Base-by-base conservation (phyloP, 2,113 vertebrate genomes). In the Seriola quinqueradiata region DNA sequence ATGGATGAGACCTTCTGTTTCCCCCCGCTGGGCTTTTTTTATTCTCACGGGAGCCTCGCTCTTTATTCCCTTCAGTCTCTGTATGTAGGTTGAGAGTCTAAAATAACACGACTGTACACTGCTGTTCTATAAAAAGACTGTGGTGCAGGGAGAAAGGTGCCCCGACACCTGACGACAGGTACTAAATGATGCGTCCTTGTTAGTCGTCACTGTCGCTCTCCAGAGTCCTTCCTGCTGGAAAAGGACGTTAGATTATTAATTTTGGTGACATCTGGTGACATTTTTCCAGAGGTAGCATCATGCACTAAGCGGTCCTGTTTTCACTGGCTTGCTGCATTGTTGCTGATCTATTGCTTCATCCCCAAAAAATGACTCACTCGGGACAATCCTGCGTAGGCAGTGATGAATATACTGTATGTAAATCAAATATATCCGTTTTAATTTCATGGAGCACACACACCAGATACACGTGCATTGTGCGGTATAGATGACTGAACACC, bases 101-200 rank as follows among this genome's bases (percentile, higher is more conserved):
- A 61, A 89, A 61, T 66, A 79, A 84, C 59, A n/a, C 59, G 17
- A 17, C 9, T 36, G 40, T 46, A 3, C 34, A 17, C 71, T 44
- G 52, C 70, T 70, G 54, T 12, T 64, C 89, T 86, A 85, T 89
- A 87, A 88, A 88, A 85, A 85, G 83, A 78, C 74, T 44, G 79
- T 14, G 44, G 14, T 65, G 61, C 74, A 84, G 74, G 72, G 25
- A 48, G 55, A 66, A 65, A 52, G 64, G 52, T 54, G 69, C 55
- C 70, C 48, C 58, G 11, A 73, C 87, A 79, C 74, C 73, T 83
- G 81, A 69, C 25, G 5, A 60, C 79, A 75, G 79, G 60, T 84
- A 70, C 71, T 69, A 57, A 10, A 17, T 52, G 48, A 64, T 23
- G 40, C 23, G 70, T 64, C 67, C 57, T 79, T 70, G 79, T 68